Base-by-base conservation (phyloP, 2,113 vertebrate genomes). In the Neofelis nebulosa region DNA sequence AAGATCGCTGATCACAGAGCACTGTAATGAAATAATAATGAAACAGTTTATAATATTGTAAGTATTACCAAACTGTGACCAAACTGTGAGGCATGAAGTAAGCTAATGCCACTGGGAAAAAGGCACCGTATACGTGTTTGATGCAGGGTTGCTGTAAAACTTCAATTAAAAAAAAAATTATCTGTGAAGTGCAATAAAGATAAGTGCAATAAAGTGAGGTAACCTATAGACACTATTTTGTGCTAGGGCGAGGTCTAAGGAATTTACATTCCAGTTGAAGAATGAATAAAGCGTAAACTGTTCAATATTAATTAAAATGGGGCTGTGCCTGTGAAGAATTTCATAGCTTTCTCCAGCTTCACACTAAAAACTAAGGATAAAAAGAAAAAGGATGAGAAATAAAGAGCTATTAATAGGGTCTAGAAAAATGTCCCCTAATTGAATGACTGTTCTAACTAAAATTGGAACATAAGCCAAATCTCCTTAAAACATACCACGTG, bases 281-380 rank as follows among this genome's bases (percentile, higher is more conserved):
- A 96, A 89, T 65, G 50, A 88, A 88, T 91, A 82, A 76, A 87
- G 5, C n/a, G 65, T 38, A 85, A 63, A 45, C 68, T 92, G 31
- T 50, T 92, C 82, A n/a, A 45, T 68, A 95, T 48, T 85, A 29
- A 73, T 82, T 93, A 80, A 95, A 92, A 92, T 85, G 48, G 15
- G 19, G 6, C 11, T 57, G 16, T 83, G 27, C 27, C 38, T 52
- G 66, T 13, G 7, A 89, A 4, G 82, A 7, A 82, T 66, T 94
- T 95, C 57, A 80, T 61, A 89, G 38, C 3, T 8, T 57, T 61
- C 29, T 71, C 41, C n/a, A 85, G 33, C 13, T 89, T 85, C 36
- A 69, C 3, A 52, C 45, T 79, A 50, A 89, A 69, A 4, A 82
- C 31, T 79, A 63, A 71, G 50, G 45, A 79, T 50, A 33, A 79